Conservation (phyloP, 2,113 vertebrate species). For the Heliornis fulica region DNA sequence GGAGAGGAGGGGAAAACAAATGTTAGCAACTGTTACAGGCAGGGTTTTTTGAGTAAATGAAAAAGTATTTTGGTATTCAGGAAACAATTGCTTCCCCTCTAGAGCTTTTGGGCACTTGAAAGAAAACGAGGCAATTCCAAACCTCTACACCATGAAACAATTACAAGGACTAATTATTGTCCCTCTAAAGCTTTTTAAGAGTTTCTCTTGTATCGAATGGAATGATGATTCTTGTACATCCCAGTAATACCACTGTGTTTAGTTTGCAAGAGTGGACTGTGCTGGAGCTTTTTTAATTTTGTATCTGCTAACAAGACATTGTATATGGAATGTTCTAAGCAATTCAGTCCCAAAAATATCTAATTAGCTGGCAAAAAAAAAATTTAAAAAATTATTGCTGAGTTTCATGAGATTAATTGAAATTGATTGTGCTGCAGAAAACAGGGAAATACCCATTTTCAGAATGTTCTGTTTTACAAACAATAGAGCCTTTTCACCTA, state of each 20-base stretch:
- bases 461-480: neutral
- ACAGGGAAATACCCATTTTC: neutral
- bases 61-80: constrained; percentile 66
- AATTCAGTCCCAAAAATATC: neutral
- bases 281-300: neutral
- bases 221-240: neutral
- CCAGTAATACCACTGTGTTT: neutral
- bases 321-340: neutral
- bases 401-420: neutral
- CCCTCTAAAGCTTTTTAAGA: constrained; percentile 21
- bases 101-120: constrained; percentile 39
- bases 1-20: neutral
- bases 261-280: neutral
- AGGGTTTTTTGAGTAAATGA: constrained; percentile 56
- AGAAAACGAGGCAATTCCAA: constrained; percentile 32
- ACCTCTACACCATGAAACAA: constrained; percentile 61
- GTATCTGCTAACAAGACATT: neutral
- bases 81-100: constrained; percentile 76
- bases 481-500: neutral
- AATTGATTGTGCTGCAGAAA: neutral
- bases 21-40: constrained; percentile 2
- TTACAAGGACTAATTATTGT: constrained; percentile 50
- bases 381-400: neutral
- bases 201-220: constrained; percentile 11
- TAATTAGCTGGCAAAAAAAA: neutral